A percentile compares a stretch with the other conserved stretches of the same genome.
Conservation (phyloP, 1,140 invertebrate species). For the Antheraea pernyi region DNA sequence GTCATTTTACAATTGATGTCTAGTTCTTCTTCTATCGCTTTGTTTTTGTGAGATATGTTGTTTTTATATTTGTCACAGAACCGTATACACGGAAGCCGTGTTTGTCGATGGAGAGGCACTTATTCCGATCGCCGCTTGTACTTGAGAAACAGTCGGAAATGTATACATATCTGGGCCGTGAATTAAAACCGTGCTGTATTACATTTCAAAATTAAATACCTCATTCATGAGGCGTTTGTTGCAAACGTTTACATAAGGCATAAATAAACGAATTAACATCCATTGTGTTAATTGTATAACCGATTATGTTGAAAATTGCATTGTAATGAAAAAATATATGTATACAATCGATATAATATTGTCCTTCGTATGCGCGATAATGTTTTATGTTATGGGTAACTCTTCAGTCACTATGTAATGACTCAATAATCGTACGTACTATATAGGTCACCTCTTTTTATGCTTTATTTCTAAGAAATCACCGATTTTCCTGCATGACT, state of each 20-base stretch:
- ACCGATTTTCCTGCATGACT: no score
- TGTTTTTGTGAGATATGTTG: no score
- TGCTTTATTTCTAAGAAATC: no score
- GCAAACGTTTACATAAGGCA: constrained; percentile 7
- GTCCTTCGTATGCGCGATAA: no score
- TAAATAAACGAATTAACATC: constrained; percentile 3
- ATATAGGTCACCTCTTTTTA: no score
- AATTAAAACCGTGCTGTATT: neutral
- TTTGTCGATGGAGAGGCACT: no score
- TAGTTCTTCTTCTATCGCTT: no score
- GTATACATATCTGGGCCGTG: neutral
- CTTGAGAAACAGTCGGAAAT: neutral
- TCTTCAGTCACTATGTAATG: neutral
- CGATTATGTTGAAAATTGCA: constrained; percentile 10
- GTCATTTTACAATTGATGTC: no score
- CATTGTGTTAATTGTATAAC: constrained; percentile 12
- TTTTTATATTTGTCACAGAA: no score
- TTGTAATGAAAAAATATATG: neutral
- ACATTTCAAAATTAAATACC: neutral
- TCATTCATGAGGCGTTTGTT: constrained; percentile 1
- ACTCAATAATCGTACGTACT: no score
- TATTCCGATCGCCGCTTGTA: no score
- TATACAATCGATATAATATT: constrained; percentile 9
- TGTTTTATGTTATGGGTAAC: neutral
- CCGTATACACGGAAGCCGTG: no score